Conservation (phyloP, 53 echinoderm and acorn worm species). For the Pentamera pediparva region DNA sequence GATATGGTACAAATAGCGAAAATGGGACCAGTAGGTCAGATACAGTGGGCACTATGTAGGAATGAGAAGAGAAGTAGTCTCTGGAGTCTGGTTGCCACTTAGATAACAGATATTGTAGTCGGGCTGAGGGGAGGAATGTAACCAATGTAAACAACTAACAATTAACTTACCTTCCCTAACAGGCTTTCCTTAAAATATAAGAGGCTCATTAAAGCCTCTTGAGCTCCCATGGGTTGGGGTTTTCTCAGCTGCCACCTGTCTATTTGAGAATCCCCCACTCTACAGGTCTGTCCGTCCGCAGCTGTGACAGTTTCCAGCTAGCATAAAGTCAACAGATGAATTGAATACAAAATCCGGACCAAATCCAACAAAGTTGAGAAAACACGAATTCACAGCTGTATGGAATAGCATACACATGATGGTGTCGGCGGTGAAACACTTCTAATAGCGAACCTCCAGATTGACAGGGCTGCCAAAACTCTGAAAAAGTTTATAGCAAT, state of each 20-base stretch:
- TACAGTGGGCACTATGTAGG: too few species aligned
- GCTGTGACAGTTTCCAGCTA: not conserved
- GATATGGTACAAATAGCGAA: too few species aligned
- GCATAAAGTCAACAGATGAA: too few species aligned
- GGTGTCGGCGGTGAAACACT: too few species aligned
- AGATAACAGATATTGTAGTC: not conserved
- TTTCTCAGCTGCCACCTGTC: not conserved
- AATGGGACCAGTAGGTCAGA: too few species aligned
- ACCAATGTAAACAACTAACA: not conserved
- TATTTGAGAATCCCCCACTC: not conserved
- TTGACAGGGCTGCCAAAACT: too few species aligned
- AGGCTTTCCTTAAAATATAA: slow-evolving; percentile 20
- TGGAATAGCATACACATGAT: too few species aligned
- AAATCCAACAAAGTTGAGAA: not conserved
- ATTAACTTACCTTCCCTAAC: slow-evolving; percentile 3
- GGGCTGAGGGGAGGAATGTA: not conserved
- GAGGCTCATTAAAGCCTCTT: slow-evolving; percentile 19
- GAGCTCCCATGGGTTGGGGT: slow-evolving; percentile 8
- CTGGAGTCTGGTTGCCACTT: not conserved
- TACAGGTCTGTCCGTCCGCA: not conserved
- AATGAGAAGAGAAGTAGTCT: too few species aligned
- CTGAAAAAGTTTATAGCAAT: too few species aligned
- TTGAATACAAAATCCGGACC: too few species aligned
- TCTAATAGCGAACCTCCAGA: too few species aligned
- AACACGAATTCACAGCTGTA: not conserved